Evolutionary conservation across 2,113 vertebrate species (phyloP).

Genomic region (Mobula hypostoma): DNA sequence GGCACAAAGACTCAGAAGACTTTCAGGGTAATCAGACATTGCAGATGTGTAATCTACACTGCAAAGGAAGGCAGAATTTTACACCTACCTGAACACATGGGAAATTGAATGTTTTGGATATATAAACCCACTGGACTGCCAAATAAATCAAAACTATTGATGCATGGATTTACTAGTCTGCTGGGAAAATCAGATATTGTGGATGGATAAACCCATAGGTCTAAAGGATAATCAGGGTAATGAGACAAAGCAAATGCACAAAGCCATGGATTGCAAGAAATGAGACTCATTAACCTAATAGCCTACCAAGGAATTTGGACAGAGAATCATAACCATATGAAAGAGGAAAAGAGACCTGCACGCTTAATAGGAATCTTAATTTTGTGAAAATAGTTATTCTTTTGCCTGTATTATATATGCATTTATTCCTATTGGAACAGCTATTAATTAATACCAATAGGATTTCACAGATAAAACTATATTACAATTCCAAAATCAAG

Average conservation of each 20-base stretch:
- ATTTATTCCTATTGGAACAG: not conserved
- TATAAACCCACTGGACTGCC: conserved; percentile 1
- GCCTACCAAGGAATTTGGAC: not conserved
- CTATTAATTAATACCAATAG: not conserved
- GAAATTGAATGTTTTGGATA: conserved; percentile 8
- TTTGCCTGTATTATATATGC: not conserved
- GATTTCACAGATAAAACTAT: not conserved
- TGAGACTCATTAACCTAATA: not conserved
- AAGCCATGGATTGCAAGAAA: not conserved
- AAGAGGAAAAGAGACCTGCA: not conserved
- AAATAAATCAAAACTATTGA: not conserved
- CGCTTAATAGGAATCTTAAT: not conserved
- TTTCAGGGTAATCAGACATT: not conserved
- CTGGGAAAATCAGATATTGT: conserved; percentile 6
- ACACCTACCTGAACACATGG: not conserved
- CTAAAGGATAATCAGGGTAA: conserved; percentile 20
- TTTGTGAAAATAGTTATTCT: not conserved
- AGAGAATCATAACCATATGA: not conserved
- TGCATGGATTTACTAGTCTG: conserved; percentile 1
- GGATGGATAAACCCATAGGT: conserved; percentile 15
- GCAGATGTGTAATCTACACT: not conserved
- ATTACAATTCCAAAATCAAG: not conserved
- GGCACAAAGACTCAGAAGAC: conserved; percentile 18
- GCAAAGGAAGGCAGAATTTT: conserved; percentile 5
- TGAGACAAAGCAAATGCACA: conserved; percentile 32